Evolutionary conservation across 2,113 vertebrate genomes (phyloP).

Genomic region (Cebus imitator): DNA sequence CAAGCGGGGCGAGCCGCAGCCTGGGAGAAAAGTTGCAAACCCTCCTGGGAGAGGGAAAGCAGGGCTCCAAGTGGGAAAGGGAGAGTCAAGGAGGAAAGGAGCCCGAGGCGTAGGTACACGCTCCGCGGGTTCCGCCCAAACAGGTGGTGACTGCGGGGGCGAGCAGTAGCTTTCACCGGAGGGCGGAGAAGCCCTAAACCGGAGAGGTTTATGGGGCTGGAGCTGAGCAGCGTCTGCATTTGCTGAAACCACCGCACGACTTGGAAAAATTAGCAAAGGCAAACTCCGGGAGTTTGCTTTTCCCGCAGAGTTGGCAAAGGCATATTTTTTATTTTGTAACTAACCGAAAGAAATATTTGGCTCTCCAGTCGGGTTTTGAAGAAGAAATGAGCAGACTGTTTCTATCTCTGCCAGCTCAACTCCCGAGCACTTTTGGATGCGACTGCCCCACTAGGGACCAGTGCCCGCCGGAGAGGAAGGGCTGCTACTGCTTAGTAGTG

Average conservation of each 20-base stretch:
- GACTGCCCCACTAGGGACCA: neutral
- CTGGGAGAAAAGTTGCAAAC: neutral
- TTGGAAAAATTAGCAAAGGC: slow-evolving; percentile 25
- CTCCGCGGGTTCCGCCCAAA: neutral
- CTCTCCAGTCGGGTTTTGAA: neutral
- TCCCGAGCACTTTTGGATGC: neutral
- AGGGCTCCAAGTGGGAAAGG: neutral
- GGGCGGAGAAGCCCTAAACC: neutral
- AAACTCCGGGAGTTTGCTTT: slow-evolving; percentile 33
- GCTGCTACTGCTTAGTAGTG: neutral
- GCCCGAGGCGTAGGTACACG: neutral
- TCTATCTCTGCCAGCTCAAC: neutral
- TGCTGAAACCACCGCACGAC: slow-evolving; percentile 38
- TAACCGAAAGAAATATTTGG: neutral
- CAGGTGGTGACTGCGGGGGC: neutral
- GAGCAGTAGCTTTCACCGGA: neutral
- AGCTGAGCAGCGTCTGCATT: neutral
- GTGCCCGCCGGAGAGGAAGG: neutral
- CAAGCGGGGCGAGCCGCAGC: neutral
- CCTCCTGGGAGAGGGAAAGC: neutral
- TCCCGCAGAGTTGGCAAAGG: slow-evolving; percentile 7
- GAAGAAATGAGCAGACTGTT: neutral
- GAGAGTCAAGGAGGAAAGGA: neutral
- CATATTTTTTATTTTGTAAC: neutral
- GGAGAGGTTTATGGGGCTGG: neutral